Evolutionary conservation across 2,797 vertebrate genomes (phyloP), one percentile per base, ranked within the genome.

Genomic region (Prionace glauca): DNA sequence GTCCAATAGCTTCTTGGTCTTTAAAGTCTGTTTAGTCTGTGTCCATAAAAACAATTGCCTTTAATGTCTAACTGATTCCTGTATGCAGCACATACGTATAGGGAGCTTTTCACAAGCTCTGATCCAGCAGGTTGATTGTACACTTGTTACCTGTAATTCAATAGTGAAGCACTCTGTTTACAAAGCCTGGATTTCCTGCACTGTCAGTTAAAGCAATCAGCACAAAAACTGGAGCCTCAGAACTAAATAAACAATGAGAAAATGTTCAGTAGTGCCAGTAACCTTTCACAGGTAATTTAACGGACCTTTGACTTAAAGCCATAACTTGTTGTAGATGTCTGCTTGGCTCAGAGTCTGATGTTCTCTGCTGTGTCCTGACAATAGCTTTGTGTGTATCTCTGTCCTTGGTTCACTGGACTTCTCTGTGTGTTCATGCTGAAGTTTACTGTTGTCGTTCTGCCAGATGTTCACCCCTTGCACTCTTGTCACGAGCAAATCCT

Each of bases 221-320:
- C 97, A 97, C 97, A 97, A 97, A 97, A 97, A 97, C 97, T 97
- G 97, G 97, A 96, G 96, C 97, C 91, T 97, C 96, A 96, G 97
- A 97, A 97, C 97, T 97, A 98, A 98, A 97, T 97, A 98, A 98
- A 97, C 97, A 97, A 97, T 96, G 97, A 97, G 97, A 96, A 97
- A 97, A 97, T 97, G 97, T 97, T 96, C 96, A 95, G 96, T 97
- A 96, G 97, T 97, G 97, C 97, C 97, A 97, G 97, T 96, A 97
- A 97, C 97, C 97, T 97, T 97, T 98, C 97, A 97, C 97, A 97
- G 97, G 97, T 97, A 97, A 97, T 97, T 97, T 97, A 97, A 96
- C 97, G 97, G 97, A 41, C 96, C 96, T 97, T 97, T 97, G 97
- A 97, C 97, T 97, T 97, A 97, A 97, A 96, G 97, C 97, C 97